Percentiles rank a stretch among this genome's conserved stretches.
Conservation (phyloP, 2,888 invertebrate species). For the Ctenicera cuprea region DNA sequence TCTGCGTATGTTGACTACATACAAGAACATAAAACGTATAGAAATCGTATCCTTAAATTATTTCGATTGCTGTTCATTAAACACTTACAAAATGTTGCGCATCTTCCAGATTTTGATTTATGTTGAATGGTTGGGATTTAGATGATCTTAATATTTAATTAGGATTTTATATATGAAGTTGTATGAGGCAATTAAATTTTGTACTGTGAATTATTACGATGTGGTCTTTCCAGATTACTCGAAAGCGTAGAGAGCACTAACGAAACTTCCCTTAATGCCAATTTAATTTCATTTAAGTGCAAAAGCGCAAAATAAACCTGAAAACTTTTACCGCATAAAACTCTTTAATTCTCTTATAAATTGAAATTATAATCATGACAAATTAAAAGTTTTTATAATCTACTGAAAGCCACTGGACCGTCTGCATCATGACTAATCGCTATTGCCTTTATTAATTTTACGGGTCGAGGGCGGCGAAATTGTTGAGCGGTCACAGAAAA, state of each 20-base stretch:
- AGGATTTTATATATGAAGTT: background rate
- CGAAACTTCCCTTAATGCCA: slow-evolving; percentile 2
- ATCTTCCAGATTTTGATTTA: too few relatives aligned
- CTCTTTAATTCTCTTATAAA: slow-evolving; percentile 27
- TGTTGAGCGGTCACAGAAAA: slow-evolving; percentile 45
- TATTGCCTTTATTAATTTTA: slow-evolving; percentile 40
- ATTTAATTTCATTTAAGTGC: slow-evolving; percentile 21
- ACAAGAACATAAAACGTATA: too few relatives aligned
- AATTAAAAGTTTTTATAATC: slow-evolving; percentile 40
- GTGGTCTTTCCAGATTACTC: background rate
- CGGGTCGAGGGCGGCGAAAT: slow-evolving; percentile 37
- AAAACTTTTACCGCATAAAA: slow-evolving; percentile 25
- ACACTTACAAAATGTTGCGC: too few relatives aligned
- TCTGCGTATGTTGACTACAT: too few relatives aligned
- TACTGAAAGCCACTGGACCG: slow-evolving; percentile 31
- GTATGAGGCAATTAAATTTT: slow-evolving; percentile 6
- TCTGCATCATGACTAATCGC: slow-evolving; percentile 34
- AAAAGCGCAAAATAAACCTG: slow-evolving; percentile 23
- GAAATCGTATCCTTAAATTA: too few relatives aligned
- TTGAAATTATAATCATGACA: slow-evolving; percentile 38
- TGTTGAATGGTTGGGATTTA: too few relatives aligned
- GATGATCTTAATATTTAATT: too few relatives aligned
- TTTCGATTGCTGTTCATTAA: too few relatives aligned
- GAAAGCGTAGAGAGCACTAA: background rate
- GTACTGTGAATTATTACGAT: slow-evolving; percentile 7